These are phyloP conservation scores for Xenopus petersii DNA, from an alignment of 2,797 vertebrate genomes.

Conservation along the genomic window DNA sequence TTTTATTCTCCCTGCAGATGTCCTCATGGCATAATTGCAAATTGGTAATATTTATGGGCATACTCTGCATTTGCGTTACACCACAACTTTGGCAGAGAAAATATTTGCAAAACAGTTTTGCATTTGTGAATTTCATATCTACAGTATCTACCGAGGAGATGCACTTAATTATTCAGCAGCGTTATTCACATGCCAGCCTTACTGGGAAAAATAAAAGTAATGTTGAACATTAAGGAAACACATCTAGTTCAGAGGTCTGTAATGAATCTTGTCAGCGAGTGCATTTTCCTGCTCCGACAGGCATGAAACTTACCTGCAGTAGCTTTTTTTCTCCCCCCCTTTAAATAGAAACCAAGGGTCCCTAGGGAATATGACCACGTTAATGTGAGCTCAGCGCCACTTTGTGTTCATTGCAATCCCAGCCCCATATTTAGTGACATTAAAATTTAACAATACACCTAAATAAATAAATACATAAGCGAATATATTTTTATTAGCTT, in stretches of 20 bases:
- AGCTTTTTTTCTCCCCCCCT: constrained; percentile 40
- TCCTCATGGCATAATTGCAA: too few relatives aligned
- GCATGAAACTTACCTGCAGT: constrained; percentile 41
- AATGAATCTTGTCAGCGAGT: constrained; percentile 64
- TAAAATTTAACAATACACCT: constrained; percentile 59
- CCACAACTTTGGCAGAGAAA: too few relatives aligned
- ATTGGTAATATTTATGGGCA: too few relatives aligned
- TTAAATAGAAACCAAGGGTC: constrained; percentile 31
- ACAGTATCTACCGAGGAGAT: constrained; percentile 12
- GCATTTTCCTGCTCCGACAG: constrained; percentile 36
- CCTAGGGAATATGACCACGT: constrained; percentile 47
- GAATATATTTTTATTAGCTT: constrained; percentile 17
- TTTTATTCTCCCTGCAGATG: too few relatives aligned
- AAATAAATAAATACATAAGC: constrained; percentile 48
- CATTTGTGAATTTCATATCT: too few relatives aligned
- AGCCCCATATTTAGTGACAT: constrained; percentile 49
- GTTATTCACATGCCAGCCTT: constrained; percentile 53
- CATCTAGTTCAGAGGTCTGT: constrained; percentile 58
- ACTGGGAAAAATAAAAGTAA: constrained; percentile 50
- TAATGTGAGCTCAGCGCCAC: constrained; percentile 41
- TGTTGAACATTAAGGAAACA: constrained; percentile 58
- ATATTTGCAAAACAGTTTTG: too few relatives aligned
- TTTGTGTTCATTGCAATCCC: constrained; percentile 47
- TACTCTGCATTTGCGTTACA: too few relatives aligned
- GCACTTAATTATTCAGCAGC: constrained; percentile 57